Evolutionary conservation across 2,797 vertebrate species (phyloP).

Genomic region (Eurystomus glaucurus): DNA sequence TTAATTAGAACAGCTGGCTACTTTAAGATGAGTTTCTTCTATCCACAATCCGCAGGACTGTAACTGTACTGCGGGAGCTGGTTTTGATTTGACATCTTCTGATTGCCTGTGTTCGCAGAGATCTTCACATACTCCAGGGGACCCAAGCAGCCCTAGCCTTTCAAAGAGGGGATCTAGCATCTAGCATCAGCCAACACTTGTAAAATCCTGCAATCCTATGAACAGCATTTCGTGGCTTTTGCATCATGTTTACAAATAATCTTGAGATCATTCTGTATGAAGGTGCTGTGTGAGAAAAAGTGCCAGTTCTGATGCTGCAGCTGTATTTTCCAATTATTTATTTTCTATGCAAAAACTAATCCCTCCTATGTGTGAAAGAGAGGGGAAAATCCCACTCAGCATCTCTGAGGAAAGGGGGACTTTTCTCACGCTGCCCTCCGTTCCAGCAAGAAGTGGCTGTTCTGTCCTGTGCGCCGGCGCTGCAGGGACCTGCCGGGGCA

Average conservation of each 20-base stretch:
- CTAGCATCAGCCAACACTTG: not conserved
- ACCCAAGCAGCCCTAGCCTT: not conserved
- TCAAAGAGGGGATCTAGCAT: not conserved
- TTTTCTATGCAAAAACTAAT: not conserved
- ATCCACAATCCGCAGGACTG: not conserved
- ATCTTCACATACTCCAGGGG: not conserved
- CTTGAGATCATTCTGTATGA: not conserved
- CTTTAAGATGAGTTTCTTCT: not conserved
- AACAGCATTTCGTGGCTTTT: not conserved
- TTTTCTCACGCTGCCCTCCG: not conserved
- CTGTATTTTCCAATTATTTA: not conserved
- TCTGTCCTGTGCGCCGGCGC: rapidly evolving
- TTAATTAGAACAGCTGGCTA: not conserved
- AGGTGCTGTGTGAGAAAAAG: not conserved
- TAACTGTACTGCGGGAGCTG: not conserved
- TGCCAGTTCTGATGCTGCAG: not conserved
- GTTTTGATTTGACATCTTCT: not conserved
- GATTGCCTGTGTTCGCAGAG: not conserved
- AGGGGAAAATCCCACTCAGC: not conserved
- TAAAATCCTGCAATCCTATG: not conserved
- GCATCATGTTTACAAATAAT: not conserved
- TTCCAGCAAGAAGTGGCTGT: not conserved
- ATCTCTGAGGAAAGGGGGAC: not conserved
- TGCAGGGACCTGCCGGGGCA: rapidly evolving
- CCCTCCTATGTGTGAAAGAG: rapidly evolving